phyloP scores from a whole-genome alignment of 1,140 invertebrate genomes.

The Bombus breviceps region DNA sequence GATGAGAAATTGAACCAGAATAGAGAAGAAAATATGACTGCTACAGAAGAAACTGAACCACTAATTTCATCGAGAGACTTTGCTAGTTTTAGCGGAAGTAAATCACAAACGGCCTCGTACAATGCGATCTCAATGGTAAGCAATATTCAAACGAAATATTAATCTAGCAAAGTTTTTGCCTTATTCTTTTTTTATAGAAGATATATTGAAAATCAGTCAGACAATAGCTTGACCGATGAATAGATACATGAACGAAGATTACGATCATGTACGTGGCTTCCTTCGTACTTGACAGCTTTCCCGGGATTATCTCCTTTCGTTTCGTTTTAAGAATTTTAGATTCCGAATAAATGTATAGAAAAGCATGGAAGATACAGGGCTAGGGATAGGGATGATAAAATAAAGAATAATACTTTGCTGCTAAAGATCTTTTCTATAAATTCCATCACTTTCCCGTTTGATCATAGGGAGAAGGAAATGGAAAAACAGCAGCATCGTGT shows the following conservation, averaged over 20 bases:
- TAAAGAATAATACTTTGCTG: too few species aligned
- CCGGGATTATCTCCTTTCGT: background rate
- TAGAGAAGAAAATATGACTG: slow-evolving; percentile 62
- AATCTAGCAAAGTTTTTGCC: too few species aligned
- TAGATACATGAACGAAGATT: background rate
- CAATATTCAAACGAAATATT: background rate
- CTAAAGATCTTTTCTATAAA: background rate
- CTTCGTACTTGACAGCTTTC: background rate
- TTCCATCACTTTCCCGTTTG: background rate
- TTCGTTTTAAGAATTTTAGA: background rate
- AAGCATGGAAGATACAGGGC: background rate
- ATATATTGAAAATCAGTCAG: too few species aligned
- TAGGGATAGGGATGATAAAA: too few species aligned
- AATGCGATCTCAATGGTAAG: slow-evolving; percentile 70
- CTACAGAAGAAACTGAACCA: slow-evolving; percentile 71
- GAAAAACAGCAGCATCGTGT: slow-evolving; percentile 23
- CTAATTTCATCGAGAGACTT: slow-evolving; percentile 58
- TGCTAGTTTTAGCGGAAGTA: slow-evolving; percentile 6
- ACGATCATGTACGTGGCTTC: background rate
- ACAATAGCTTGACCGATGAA: background rate
- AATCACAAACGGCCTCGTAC: slow-evolving; percentile 61
- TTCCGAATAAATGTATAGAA: background rate
- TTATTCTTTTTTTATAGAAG: background rate
- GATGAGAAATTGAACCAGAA: background rate
- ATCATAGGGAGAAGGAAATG: slow-evolving; percentile 27